Base-by-base conservation (phyloP, 2,888 invertebrate species). In the Sphaerophoria taeniata region DNA sequence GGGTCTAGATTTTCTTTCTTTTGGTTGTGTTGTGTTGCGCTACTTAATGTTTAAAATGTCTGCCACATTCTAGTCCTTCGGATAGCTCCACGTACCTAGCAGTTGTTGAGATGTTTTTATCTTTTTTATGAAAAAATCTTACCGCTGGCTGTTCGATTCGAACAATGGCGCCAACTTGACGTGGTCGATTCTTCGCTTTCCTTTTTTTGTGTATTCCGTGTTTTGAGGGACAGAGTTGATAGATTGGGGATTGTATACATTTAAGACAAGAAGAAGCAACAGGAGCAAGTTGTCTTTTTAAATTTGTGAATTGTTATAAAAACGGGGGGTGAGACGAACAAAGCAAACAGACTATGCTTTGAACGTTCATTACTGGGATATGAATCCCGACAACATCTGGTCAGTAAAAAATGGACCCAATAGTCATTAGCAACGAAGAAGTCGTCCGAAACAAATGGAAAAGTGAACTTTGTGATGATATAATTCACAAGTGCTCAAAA, bases 131-230 rank as follows among this genome's bases (percentile, higher is more conserved):
- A 75, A 63, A 70, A 75, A 63, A 70, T 49, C 45, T 67, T 74
- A 39, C 74, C 70, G 65, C 74, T 56, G 51, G 60, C 47, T 73
- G 80, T 81, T 58, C 69, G 69, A 85, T 85, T 24, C 85, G 73
- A 73, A 76, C 76, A 73, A 70, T 85, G 85, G 85, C 85, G 85
- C 85, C 85, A 81, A 81, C 73, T 73, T 74, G 85, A 85, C 85
- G 85, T 80, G 73, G 75, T 36, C 14, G 76, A 24, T 60, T 70
- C 73, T 72, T 69, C 72, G 67, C 71, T 71, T 63, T 69, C 76
- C 56, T 51, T 67, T 24, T 70, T 63, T 47, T 33, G 3, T 6
- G 39, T 67, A 36, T 67, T 9, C 51, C 36, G 31, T 49, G 36
- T 34, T 39, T 53, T 53, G n/a, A 53, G 39, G 6, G 14, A 47